Percentiles rank a stretch among this genome's conserved stretches.
These are phyloP conservation scores for Himalopsyche kuldschensis DNA, from an alignment of 2,888 invertebrate species.

Conservation along the genomic window DNA sequence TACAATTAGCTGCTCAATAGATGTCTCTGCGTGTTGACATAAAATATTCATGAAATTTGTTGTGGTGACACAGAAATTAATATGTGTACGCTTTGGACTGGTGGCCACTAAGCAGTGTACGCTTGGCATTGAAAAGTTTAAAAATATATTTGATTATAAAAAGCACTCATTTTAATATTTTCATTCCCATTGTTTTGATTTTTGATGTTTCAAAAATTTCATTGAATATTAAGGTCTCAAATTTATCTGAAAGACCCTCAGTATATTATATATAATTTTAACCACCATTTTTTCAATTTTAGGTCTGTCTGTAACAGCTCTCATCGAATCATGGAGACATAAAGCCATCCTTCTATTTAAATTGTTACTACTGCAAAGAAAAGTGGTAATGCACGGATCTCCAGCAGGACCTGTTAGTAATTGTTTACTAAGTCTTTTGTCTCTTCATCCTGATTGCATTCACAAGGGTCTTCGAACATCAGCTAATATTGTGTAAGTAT, in stretches of 20 bases:
- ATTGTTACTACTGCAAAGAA: constrained; percentile 82
- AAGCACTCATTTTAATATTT: not conserved
- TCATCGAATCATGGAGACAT: constrained; percentile 85
- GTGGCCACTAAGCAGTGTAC: too few species aligned
- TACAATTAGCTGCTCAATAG: too few species aligned
- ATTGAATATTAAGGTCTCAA: too few species aligned
- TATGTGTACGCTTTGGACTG: too few species aligned
- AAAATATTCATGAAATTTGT: too few species aligned
- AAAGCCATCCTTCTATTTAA: constrained; percentile 92
- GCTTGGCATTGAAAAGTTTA: too few species aligned
- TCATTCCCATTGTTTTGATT: not conserved
- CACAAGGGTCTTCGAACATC: constrained; percentile 82
- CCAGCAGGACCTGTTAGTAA: constrained; percentile 90
- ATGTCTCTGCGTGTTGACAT: too few species aligned
- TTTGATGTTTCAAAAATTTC: not conserved
- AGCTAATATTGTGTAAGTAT: constrained; percentile 73
- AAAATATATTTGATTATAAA: too few species aligned
- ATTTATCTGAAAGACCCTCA: too few species aligned
- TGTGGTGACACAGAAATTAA: too few species aligned
- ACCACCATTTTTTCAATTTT: constrained; percentile 43
- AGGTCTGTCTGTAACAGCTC: constrained; percentile 82
- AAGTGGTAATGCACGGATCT: constrained; percentile 89
- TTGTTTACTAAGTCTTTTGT: constrained; percentile 83
- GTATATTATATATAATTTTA: too few species aligned
- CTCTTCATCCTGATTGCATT: constrained; percentile 86